Evolutionary conservation across 2,797 vertebrate genomes (phyloP).

Genomic region (Semotilus atromaculatus): DNA sequence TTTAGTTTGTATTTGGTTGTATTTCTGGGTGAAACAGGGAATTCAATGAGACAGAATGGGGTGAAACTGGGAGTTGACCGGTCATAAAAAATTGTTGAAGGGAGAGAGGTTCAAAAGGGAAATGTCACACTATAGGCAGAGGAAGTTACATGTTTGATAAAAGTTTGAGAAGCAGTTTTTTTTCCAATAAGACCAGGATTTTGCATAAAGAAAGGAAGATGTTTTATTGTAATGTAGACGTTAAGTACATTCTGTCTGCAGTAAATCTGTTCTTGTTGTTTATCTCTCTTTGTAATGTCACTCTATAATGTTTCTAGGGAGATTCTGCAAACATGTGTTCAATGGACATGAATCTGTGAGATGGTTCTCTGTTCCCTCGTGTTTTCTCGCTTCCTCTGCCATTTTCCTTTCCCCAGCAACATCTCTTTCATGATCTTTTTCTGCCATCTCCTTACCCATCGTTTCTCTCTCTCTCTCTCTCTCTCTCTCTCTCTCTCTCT

Average conservation of each 20-base stretch:
- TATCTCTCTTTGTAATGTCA: conserved; percentile 5
- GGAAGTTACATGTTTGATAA: not conserved
- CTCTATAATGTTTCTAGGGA: not conserved
- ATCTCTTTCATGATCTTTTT: not conserved
- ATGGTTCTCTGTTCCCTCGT: not conserved
- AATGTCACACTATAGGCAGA: not conserved
- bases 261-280: not conserved
- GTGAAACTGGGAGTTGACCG: not conserved
- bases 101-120: not conserved
- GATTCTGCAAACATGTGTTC: not conserved
- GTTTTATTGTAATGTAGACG: not conserved
- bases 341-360: not conserved
- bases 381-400: not conserved
- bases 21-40: not conserved
- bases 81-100: not conserved
- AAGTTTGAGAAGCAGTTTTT: not conserved
- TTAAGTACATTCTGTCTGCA: not conserved
- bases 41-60: not conserved
- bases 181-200: not conserved
- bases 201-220: not conserved
- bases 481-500: conserved; percentile 39
- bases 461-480: conserved; percentile 32
- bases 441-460: not conserved
- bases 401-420: not conserved
- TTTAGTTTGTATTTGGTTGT: not conserved